phyloP scores from a whole-genome alignment of 2,888 invertebrate species.

The Spisula solida region DNA sequence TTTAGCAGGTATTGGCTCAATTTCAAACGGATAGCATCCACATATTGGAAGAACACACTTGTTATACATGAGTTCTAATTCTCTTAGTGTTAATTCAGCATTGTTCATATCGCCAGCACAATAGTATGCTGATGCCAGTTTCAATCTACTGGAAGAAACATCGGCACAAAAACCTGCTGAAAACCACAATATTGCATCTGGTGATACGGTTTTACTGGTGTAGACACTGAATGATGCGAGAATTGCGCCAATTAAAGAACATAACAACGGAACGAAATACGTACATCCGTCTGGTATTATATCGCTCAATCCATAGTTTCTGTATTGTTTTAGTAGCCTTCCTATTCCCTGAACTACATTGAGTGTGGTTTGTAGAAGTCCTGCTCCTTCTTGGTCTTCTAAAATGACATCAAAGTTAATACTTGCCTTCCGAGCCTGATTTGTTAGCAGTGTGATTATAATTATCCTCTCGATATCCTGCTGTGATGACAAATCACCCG shows the following conservation, averaged over 20 bases:
- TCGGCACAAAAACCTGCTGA: neutral
- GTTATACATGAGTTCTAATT: neutral
- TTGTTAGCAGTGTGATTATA: neutral
- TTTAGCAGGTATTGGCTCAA: too few species aligned
- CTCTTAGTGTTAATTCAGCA: neutral
- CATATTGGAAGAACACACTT: too few species aligned
- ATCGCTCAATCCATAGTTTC: neutral
- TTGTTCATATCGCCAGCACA: neutral
- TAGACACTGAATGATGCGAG: conserved; percentile 1
- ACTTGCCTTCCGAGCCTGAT: too few species aligned
- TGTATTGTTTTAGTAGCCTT: neutral
- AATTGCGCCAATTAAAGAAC: neutral
- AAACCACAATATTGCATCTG: neutral
- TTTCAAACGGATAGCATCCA: too few species aligned
- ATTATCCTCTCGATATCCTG: neutral
- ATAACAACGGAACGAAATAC: neutral
- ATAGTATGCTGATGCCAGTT: neutral
- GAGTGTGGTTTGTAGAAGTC: neutral
- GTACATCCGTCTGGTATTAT: neutral
- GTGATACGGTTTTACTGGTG: too few species aligned
- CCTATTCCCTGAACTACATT: neutral
- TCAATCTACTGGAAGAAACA: conserved; percentile 14
- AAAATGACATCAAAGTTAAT: too few species aligned
- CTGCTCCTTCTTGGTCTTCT: too few species aligned
- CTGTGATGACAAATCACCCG: neutral